These are phyloP conservation scores for Pachyuromys duprasi DNA, from an alignment of 2,797 vertebrate species.

Conservation along the genomic window DNA sequence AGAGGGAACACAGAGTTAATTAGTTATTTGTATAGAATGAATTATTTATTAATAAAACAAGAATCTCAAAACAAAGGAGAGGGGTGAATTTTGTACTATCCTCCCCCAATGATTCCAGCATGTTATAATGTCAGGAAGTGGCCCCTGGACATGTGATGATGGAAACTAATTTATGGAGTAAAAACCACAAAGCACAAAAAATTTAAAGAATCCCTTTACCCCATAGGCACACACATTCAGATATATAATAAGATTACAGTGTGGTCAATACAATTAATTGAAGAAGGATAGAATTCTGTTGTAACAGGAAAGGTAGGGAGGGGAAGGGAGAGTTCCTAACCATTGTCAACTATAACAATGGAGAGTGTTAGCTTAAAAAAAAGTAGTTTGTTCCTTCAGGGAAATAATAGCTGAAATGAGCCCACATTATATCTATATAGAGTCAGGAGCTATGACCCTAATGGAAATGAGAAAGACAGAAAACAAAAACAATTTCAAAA, in stretches of 20 bases:
- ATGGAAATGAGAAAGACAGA: neutral
- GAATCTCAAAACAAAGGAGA: slow-evolving; percentile 80
- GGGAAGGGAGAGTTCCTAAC: slow-evolving; percentile 71
- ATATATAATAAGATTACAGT: slow-evolving; percentile 80
- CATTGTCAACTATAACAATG: slow-evolving; percentile 63
- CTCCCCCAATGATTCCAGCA: slow-evolving; percentile 79
- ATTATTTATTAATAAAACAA: slow-evolving; percentile 85
- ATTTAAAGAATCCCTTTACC: slow-evolving; percentile 62
- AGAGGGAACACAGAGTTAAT: slow-evolving; percentile 83
- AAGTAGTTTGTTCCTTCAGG: slow-evolving; percentile 58
- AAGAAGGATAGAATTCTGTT: slow-evolving; percentile 70
- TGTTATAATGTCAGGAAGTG: slow-evolving; percentile 76
- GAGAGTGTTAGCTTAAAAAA: slow-evolving; percentile 29
- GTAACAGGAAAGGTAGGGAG: slow-evolving; percentile 59
- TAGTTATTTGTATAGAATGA: slow-evolving; percentile 82
- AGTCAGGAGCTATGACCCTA: slow-evolving; percentile 36
- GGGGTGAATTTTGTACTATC: slow-evolving; percentile 78
- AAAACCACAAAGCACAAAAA: slow-evolving; percentile 81
- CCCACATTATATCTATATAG: slow-evolving; percentile 47
- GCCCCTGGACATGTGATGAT: slow-evolving; percentile 73
- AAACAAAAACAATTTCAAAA: neutral
- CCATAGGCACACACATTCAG: slow-evolving; percentile 41
- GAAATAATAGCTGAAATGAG: neutral
- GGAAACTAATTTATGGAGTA: slow-evolving; percentile 74
- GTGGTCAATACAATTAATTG: slow-evolving; percentile 79